A percentile compares a stretch with the other conserved stretches of the same genome.
phyloP scores from a whole-genome alignment of 2,888 invertebrate genomes.

The Saturnia japonica region DNA sequence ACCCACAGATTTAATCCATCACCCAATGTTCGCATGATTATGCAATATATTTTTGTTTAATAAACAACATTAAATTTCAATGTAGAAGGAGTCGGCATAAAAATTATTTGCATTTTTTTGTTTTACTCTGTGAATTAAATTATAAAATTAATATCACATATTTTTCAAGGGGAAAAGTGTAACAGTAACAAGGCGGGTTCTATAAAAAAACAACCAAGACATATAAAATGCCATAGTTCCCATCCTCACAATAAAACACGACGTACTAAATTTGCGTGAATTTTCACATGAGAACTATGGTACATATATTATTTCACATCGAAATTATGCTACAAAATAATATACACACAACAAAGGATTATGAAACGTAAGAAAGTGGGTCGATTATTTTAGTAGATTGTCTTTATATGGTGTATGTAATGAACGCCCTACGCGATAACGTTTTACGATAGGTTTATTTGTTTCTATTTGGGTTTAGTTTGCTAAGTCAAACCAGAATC shows the following conservation, averaged over 20 bases:
- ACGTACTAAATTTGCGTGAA: neutral
- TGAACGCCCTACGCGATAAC: slow-evolving; percentile 38
- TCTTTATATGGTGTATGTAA: slow-evolving; percentile 40
- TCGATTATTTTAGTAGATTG: slow-evolving; percentile 29
- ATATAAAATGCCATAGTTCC: neutral
- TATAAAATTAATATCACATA: too few relatives aligned
- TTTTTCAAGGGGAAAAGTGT: too few relatives aligned
- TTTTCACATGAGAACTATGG: neutral
- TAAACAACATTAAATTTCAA: too few relatives aligned
- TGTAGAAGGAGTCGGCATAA: too few relatives aligned
- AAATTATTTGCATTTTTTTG: too few relatives aligned
- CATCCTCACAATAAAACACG: neutral
- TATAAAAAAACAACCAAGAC: neutral
- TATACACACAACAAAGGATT: slow-evolving; percentile 30
- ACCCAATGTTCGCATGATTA: too few relatives aligned
- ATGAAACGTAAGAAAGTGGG: slow-evolving; percentile 41
- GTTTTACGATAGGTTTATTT: neutral
- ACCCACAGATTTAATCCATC: too few relatives aligned
- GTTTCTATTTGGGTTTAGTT: neutral
- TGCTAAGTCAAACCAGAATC: neutral
- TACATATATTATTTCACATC: slow-evolving; percentile 24
- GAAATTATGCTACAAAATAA: slow-evolving; percentile 24
- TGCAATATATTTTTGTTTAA: too few relatives aligned
- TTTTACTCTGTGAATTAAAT: too few relatives aligned
- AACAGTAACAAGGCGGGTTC: too few relatives aligned